Percentiles rank a stretch among this genome's conserved stretches.
These are phyloP conservation scores for Micromesistius poutassou DNA, from an alignment of 2,797 vertebrate species.

Conservation along the genomic window DNA sequence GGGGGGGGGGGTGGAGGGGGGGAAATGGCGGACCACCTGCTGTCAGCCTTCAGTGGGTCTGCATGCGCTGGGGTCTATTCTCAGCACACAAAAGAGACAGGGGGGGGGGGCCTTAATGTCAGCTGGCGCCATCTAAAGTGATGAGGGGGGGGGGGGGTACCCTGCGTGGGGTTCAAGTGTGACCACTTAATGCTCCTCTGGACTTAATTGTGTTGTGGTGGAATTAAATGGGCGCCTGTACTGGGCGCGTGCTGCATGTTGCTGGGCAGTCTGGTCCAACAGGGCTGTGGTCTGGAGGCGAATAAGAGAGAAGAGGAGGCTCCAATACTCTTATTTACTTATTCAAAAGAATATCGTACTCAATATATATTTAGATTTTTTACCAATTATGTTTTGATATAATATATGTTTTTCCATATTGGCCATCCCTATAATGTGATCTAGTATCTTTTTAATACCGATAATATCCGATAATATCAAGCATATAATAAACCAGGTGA, in stretches of 20 bases:
- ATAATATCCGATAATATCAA: too few species aligned
- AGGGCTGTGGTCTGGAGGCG: too few species aligned
- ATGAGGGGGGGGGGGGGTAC: background rate
- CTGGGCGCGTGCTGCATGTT: background rate
- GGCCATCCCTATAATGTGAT: too few species aligned
- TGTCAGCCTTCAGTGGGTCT: slow-evolving; percentile 29
- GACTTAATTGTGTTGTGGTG: background rate
- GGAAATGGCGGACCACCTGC: slow-evolving; percentile 38
- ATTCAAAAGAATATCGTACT: too few species aligned
- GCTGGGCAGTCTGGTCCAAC: too few species aligned
- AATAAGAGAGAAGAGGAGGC: too few species aligned
- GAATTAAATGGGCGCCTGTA: background rate
- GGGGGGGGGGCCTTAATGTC: slow-evolving; percentile 46
- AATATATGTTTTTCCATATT: too few species aligned
- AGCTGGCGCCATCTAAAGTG: slow-evolving; percentile 32
- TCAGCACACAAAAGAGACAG: slow-evolving; percentile 37
- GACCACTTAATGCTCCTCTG: background rate
- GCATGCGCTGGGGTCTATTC: slow-evolving; percentile 39
- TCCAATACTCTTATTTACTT: too few species aligned
- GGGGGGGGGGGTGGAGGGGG: background rate
- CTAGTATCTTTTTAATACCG: too few species aligned
- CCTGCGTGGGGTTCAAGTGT: slow-evolving; percentile 2
- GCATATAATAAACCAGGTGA: too few species aligned
- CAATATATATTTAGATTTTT: too few species aligned
- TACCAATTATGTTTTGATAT: too few species aligned